phyloP scores from a whole-genome alignment of 2,797 vertebrate species.

The Varecia variegata region DNA sequence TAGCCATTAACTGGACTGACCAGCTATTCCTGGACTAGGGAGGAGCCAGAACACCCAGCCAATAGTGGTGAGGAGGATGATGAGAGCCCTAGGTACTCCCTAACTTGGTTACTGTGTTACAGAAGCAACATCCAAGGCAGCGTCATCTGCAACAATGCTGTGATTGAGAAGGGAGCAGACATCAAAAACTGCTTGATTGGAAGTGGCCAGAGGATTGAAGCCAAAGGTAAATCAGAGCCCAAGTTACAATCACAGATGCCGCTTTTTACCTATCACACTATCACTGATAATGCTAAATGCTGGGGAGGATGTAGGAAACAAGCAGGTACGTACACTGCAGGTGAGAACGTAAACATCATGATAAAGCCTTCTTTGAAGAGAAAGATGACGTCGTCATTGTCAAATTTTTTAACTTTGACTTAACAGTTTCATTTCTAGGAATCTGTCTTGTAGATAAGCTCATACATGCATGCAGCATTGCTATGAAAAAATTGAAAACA shows the following conservation, averaged over 20 bases:
- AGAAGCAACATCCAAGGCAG: slow-evolving; percentile 95
- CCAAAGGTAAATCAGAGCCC: slow-evolving; percentile 84
- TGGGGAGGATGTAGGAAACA: neutral
- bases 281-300: neutral
- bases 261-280: neutral
- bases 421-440: slow-evolving; percentile 15
- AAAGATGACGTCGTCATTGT: neutral
- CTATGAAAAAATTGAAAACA: slow-evolving; percentile 28
- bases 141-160: slow-evolving; percentile 94
- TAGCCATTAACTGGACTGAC: neutral
- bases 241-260: neutral
- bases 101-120: slow-evolving; percentile 67
- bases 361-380: neutral
- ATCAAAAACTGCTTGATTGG: slow-evolving; percentile 97
- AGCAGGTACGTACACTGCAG: neutral
- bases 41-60: neutral
- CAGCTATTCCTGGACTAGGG: neutral
- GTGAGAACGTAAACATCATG: neutral
- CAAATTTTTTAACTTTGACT: slow-evolving; percentile 3
- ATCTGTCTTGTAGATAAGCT: slow-evolving; percentile 26
- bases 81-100: neutral
- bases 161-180: slow-evolving; percentile 94
- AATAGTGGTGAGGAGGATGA: neutral
- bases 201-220: slow-evolving; percentile 90
- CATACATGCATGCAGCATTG: neutral